Evolutionary conservation across 2,113 vertebrate genomes (phyloP), one percentile per base, ranked within the genome.

Genomic region (Elephas maximus): DNA sequence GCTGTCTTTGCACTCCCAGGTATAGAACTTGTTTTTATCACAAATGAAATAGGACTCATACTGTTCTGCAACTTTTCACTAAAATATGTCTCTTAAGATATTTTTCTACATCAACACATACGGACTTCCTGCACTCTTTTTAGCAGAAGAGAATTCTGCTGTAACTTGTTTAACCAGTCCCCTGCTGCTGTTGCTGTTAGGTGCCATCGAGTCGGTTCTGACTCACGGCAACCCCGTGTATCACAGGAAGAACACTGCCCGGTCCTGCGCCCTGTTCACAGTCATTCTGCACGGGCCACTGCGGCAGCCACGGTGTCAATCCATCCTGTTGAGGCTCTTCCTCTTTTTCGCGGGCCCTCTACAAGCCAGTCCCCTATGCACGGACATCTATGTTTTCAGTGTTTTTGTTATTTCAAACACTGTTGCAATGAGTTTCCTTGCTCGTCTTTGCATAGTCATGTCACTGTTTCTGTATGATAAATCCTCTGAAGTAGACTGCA

Each of bases 341-440:
- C 53, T 57, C 53, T 12, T 57, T 53, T 57, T 12, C 53, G 48
- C 14, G 12, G 53, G 53, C 53, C 53, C 53, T 57, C 53, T 17
- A 57, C 53, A 57, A 57, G 15, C 53, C 53, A 90, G 87, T 78
- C 24, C 77, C 14, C 37, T 37, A 62, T 24, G 23, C 23, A 63
- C 15, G 45, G 12, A 37, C 76, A 85, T 45, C 78, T 37, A 51
- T 7, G 37, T 71, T 95, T 92, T 82, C 57, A 83, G 26, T 23
- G n/a, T 96, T 73, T 88, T 60, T 69, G 44, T 57, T 69, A 91
- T 85, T 94, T 86, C 80, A 92, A 91, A 91, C 60, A 93, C 88
- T 33, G 23, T 5, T 93, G 10, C 44, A 71, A 8, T 63, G n/a
- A 69, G 28, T 24, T n/a, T 96, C 20, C 79, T 63, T 57, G 63